Conservation (phyloP, 2,888 invertebrate genomes). For the Lutraria lutraria region DNA sequence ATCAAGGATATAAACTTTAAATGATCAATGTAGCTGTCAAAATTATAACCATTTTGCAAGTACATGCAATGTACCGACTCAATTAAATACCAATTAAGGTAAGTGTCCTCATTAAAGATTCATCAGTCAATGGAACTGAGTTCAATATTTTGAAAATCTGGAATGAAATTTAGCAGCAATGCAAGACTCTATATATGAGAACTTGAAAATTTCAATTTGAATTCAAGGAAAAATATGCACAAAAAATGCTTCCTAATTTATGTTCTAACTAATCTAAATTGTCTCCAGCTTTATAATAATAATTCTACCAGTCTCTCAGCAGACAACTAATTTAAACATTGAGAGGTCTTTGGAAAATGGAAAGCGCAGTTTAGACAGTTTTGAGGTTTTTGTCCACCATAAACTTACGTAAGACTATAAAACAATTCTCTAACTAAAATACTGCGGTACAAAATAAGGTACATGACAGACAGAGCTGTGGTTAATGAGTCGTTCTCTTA, state of each 20-base stretch:
- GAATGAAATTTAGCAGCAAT: too few relatives aligned
- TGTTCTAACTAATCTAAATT: neutral
- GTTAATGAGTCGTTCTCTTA: neutral
- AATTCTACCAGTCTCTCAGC: neutral
- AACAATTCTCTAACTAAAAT: neutral
- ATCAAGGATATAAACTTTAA: neutral
- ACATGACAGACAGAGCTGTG: neutral
- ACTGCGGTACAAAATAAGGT: neutral
- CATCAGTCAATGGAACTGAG: neutral
- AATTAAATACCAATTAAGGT: neutral
- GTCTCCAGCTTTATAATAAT: neutral
- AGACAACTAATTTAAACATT: neutral
- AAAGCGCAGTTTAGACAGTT: neutral
- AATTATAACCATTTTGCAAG: neutral
- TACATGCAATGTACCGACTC: neutral
- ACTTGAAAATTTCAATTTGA: neutral
- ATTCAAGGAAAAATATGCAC: neutral
- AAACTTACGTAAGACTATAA: neutral
- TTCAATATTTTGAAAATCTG: neutral
- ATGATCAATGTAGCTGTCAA: slow-evolving; percentile 10
- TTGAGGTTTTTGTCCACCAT: neutral
- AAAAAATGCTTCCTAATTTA: neutral
- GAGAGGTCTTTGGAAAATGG: neutral
- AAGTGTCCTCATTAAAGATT: neutral
- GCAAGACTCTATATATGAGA: too few relatives aligned